Conservation (phyloP, 2,888 invertebrate genomes). For the Tubulanus polymorphus region DNA sequence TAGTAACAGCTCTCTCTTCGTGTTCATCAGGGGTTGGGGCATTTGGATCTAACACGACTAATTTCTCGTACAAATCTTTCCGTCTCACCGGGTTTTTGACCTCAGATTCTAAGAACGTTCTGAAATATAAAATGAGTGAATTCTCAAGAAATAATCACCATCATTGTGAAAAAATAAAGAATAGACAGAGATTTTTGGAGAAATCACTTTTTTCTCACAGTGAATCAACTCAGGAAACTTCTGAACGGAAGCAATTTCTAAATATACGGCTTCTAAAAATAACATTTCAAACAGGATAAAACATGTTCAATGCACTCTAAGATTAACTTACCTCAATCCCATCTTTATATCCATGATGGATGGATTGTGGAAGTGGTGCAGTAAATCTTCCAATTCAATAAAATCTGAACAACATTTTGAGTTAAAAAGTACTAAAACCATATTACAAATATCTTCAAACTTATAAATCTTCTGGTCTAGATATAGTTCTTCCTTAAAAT, state of each 20-base stretch:
- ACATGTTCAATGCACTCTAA: no score
- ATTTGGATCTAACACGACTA: slow-evolving; percentile 82
- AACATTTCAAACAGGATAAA: no score
- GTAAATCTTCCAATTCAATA: slow-evolving; percentile 90
- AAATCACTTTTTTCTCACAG: no score
- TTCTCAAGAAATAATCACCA: not conserved
- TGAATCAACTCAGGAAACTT: no score
- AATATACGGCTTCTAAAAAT: no score
- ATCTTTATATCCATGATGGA: slow-evolving; percentile 97
- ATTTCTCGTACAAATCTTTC: slow-evolving; percentile 87
- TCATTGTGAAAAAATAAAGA: not conserved
- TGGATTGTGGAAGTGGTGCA: slow-evolving; percentile 85
- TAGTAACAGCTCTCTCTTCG: slow-evolving; percentile 78
- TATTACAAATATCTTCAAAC: no score
- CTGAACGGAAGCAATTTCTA: not conserved
- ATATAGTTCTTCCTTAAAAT: no score
- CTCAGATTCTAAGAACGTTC: slow-evolving; percentile 90
- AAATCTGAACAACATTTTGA: no score
- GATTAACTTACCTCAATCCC: slow-evolving; percentile 68
- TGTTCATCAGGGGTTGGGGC: slow-evolving; percentile 85
- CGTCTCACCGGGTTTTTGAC: slow-evolving; percentile 82
- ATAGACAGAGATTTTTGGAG: not conserved
- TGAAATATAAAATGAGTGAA: slow-evolving; percentile 28
- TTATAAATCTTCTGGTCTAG: no score
- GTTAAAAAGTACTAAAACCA: no score